Percentiles rank a stretch among this genome's conserved stretches.
Evolutionary conservation across 2,888 invertebrate species (phyloP).

Genomic region (Malthinus seriepunctatus): DNA sequence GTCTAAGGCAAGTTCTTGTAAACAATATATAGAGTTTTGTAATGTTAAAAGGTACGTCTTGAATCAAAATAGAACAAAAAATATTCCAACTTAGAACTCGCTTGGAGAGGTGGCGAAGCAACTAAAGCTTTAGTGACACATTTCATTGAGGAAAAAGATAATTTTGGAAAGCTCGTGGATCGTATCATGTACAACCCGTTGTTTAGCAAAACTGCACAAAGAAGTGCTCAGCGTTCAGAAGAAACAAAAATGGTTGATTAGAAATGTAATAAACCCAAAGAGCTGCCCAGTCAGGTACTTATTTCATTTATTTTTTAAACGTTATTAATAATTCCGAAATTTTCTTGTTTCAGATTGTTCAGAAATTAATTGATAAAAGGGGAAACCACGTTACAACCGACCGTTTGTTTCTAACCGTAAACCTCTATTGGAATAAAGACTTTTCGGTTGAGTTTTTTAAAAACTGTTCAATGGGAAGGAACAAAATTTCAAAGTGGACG

Average conservation of each 20-base stretch:
- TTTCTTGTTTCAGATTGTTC: neutral
- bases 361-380: neutral
- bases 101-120: too few species aligned
- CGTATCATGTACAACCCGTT: neutral
- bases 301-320: too few species aligned
- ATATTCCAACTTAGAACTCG: too few species aligned
- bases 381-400: neutral
- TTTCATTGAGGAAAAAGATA: neutral
- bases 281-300: neutral
- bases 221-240: neutral
- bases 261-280: neutral
- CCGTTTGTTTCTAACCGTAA: constrained; percentile 12
- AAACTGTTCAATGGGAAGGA: constrained; percentile 8
- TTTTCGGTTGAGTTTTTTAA: constrained; percentile 1
- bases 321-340: neutral
- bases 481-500: constrained; percentile 8
- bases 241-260: neutral
- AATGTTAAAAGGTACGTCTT: too few species aligned
- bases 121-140: too few species aligned
- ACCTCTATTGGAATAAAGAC: constrained; percentile 6
- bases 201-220: neutral
- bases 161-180: neutral
- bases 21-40: too few species aligned
- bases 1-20: too few species aligned
- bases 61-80: too few species aligned